These are phyloP conservation scores for Periophthalmus modestus DNA, from an alignment of 2,113 vertebrate species.

Conservation along the genomic window DNA sequence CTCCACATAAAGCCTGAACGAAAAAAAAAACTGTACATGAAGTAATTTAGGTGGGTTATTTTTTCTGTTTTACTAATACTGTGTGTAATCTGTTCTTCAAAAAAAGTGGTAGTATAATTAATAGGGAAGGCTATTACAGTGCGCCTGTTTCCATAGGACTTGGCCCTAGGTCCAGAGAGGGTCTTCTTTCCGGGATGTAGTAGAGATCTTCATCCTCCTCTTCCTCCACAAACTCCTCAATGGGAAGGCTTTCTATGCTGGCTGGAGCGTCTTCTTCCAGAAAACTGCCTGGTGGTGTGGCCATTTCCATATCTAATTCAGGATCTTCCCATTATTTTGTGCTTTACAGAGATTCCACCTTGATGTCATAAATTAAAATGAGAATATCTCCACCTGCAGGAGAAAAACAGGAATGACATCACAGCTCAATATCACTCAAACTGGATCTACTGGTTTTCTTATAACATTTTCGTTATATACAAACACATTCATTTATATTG, in stretches of 20 bases:
- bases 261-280: conserved; percentile 49
- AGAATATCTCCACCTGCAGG: conserved; percentile 19
- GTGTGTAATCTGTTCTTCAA: background rate
- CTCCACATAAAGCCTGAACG: conserved; percentile 38
- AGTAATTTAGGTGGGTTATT: too few species aligned
- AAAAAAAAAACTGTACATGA: background rate
- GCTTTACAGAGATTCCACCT: background rate
- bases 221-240: background rate
- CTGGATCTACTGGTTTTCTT: conserved; percentile 3
- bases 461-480: background rate
- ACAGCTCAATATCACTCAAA: conserved; percentile 3
- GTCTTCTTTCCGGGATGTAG: conserved; percentile 58
- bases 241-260: conserved; percentile 1
- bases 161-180: conserved; percentile 48
- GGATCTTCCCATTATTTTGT: conserved; percentile 26
- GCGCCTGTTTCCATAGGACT: conserved; percentile 44
- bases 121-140: conserved; percentile 30
- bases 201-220: conserved; percentile 35
- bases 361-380: background rate
- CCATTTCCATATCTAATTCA: background rate
- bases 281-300: background rate
- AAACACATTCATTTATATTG: too few species aligned
- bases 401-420: background rate
- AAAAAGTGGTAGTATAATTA: background rate
- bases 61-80: too few species aligned